phyloP scores from a whole-genome alignment of 2,113 vertebrate genomes.

The Heterotis niloticus region DNA sequence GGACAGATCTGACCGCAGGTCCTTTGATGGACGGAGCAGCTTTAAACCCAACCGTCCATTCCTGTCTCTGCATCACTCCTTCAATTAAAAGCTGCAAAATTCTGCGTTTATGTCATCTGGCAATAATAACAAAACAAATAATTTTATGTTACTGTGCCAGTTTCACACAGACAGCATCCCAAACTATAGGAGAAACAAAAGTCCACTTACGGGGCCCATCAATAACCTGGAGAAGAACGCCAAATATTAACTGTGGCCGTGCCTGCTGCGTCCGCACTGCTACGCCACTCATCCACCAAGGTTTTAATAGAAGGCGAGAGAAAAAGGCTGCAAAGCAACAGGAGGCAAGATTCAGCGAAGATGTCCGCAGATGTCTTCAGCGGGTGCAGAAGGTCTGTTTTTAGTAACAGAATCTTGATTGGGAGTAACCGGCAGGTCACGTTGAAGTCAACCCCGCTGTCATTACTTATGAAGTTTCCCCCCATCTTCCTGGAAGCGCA shows the following conservation, averaged over 20 bases:
- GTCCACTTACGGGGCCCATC: background rate
- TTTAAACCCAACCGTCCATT: no score
- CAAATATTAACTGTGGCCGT: background rate
- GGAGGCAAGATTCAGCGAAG: slow-evolving; percentile 9
- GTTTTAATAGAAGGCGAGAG: background rate
- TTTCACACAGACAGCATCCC: no score
- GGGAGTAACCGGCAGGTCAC: slow-evolving; percentile 38
- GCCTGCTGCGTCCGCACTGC: background rate
- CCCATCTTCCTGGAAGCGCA: slow-evolving; percentile 38
- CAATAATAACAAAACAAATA: no score
- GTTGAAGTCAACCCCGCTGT: slow-evolving; percentile 41
- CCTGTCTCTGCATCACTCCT: no score
- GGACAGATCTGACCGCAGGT: no score
- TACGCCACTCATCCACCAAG: background rate
- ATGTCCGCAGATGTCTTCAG: slow-evolving; percentile 16
- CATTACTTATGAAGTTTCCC: slow-evolving; percentile 41
- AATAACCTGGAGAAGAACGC: background rate
- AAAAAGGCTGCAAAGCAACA: background rate
- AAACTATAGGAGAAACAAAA: no score
- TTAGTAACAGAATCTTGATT: slow-evolving; percentile 20
- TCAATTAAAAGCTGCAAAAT: no score
- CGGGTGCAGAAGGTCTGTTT: background rate
- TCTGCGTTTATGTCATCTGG: no score
- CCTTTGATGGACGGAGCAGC: no score
- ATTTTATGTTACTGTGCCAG: no score